Evolutionary conservation across 2,888 invertebrate species (phyloP).

Genomic region (Melinopterus prodromus): DNA sequence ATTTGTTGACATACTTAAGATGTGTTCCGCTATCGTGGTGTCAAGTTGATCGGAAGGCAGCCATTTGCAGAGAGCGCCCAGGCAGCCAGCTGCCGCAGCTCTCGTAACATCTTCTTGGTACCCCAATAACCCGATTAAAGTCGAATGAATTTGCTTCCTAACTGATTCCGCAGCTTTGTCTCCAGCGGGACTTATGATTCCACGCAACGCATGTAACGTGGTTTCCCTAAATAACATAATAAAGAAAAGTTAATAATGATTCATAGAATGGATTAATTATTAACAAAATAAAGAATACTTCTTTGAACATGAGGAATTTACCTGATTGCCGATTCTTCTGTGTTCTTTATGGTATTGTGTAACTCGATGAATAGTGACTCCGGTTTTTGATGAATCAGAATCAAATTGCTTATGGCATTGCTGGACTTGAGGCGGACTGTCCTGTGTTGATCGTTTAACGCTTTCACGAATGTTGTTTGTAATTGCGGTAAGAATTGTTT

Average conservation of each 20-base stretch:
- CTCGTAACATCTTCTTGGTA: constrained; percentile 84
- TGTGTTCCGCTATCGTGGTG: constrained; percentile 75
- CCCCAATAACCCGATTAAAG: constrained; percentile 73
- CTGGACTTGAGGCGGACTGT: constrained; percentile 91
- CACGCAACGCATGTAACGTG: constrained; percentile 88
- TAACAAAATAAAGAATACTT: background rate
- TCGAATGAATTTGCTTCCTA: constrained; percentile 75
- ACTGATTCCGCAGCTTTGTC: constrained; percentile 87
- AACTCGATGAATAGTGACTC: constrained; percentile 96
- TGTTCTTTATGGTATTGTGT: constrained; percentile 82
- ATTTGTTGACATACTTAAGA: constrained; percentile 67
- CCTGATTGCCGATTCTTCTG: constrained; percentile 82
- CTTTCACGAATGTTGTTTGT: constrained; percentile 97
- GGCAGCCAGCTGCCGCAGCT: constrained; percentile 85
- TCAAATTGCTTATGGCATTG: constrained; percentile 84
- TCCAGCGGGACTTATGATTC: constrained; percentile 84
- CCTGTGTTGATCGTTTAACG: constrained; percentile 88
- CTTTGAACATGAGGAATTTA: constrained; percentile 31
- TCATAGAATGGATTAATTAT: constrained; percentile 12
- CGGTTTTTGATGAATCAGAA: constrained; percentile 90
- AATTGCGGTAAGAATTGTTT: constrained; percentile 98
- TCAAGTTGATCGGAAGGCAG: constrained; percentile 79
- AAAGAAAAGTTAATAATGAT: constrained; percentile 14
- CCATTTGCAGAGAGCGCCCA: constrained; percentile 84
- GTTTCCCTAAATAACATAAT: constrained; percentile 76